Conservation (phyloP, 2,113 vertebrate genomes). For the Apodemus sylvaticus region DNA sequence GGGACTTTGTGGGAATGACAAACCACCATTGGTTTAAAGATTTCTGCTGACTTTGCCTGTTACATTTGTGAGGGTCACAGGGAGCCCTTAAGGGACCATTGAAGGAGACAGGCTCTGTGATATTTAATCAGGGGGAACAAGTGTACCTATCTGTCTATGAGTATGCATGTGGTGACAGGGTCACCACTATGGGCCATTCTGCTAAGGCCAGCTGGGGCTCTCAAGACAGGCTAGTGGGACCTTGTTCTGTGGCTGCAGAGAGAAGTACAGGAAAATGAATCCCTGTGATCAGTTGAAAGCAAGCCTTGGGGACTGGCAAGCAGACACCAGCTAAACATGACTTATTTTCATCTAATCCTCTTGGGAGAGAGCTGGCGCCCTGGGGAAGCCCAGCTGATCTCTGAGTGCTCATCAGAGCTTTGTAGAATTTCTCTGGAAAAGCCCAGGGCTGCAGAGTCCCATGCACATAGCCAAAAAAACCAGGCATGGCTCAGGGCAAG, state of each 20-base stretch:
- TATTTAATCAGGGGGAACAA: not conserved
- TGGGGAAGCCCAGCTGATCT: constrained; percentile 24
- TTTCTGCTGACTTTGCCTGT: constrained; percentile 74
- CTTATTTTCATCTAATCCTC: constrained; percentile 34
- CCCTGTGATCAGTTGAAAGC: constrained; percentile 23
- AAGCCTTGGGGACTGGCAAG: not conserved
- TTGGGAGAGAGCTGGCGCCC: constrained; percentile 1
- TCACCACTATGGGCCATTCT: not conserved
- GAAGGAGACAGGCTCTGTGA: not conserved
- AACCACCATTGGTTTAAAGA: constrained; percentile 10
- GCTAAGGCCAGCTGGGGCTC: not conserved
- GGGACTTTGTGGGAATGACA: constrained; percentile 62
- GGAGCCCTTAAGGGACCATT: constrained; percentile 8
- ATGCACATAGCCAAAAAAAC: not conserved
- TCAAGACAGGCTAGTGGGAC: not conserved
- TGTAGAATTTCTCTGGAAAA: constrained; percentile 10
- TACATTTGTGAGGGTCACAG: constrained; percentile 9
- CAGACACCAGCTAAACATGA: constrained; percentile 24
- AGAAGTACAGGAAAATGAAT: not conserved
- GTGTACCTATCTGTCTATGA: not conserved
- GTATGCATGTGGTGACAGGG: not conserved
- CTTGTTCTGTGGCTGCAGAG: not conserved
- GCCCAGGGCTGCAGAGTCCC: not conserved
- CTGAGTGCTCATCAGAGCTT: constrained; percentile 4
- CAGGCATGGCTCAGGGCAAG: not conserved